Base-by-base conservation (phyloP, 2,888 invertebrate genomes). In the Apamea sordens region DNA sequence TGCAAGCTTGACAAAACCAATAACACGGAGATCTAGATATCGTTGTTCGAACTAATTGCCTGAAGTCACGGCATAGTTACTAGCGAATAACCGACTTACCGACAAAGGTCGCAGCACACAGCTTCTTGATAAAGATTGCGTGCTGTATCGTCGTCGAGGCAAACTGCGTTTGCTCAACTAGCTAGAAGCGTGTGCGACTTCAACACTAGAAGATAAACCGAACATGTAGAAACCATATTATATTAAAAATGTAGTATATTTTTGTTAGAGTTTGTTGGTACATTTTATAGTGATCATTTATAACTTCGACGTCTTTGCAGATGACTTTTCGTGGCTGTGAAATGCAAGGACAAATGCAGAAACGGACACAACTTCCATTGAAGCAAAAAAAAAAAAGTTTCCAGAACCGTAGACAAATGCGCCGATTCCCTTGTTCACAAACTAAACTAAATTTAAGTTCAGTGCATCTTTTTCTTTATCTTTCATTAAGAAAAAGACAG, bases 31-130 rank as follows among this genome's bases (percentile, higher is more conserved):
- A 92, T 92, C 88, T 89, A 88, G 92, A 92, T 93, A 90, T 80
- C 79, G 86, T 86, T 85, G 85, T 83, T 83, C 73, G 80, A 83
- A 89, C 90, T 94, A 93, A 93, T 93, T 93, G 92, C 89, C 85
- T 83, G 78, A 76, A 92, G 93, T 93, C 93, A 94, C 93, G 93
- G 90, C 90, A 93, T 90, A 90, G 91, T 91, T 90, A 88, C 91
- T 88, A 89, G 90, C 87, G 80, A 89, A 89, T 92, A 92, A 88
- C 89, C 90, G 90, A 88, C 90, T 92, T 91, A 88, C 89, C 90
- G 90, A 88, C 90, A 93, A 93, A 94, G 95, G 94, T 95, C 93
- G 92, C 87, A 87, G 91, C 90, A 88, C 87, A 88, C 89, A 85
- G 90, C 79, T 90, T 90, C 78, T 85, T 91, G 92, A 92, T 92